Evolutionary conservation across 2,888 invertebrate species (phyloP), one percentile per base, ranked within the genome.

Genomic region (Ecliptopera silaceata): DNA sequence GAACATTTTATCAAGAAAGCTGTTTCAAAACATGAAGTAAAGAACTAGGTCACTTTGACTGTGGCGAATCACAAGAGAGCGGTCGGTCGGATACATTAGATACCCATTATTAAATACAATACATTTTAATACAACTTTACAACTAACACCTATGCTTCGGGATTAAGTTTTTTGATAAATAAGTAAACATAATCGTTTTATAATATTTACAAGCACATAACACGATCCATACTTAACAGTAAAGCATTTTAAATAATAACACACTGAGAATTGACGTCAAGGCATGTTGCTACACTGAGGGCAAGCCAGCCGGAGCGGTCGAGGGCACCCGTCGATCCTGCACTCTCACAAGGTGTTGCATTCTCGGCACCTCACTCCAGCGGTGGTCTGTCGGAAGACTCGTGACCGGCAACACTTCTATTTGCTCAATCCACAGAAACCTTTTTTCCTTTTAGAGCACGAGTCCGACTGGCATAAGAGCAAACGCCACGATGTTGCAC

Each of bases 201-300:
- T 83, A 84, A 88, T 91, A 91, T 91, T 88, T 91, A 91, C 91
- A 91, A 89, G 90, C 91, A 84, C 78, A 86, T 87, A 89, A 88
- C 86, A 84, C 81, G 82, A 86, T 84, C 77, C 82, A 77, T 84
- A 86, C 88, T 87, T 85, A 85, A 85, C 77, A 85, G 73, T 88
- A 82, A 90, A 91, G 90, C 90, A 81, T 88, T 82, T 87, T 90
- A 89, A 90, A 90, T 89, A 84, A 88, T 89, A 88, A 90, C 89
- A 90, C 90, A 90, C 90, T 89, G 90, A 91, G 90, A 91, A 88
- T 88, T 88, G 89, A 89, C 89, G 87, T 86, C 85, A 88, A 87
- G 88, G 89, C 88, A 82, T 84, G 84, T 84, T 77, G 88, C 88
- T 84, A 88, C 79, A 84, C 74, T 79, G 71, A 86, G 81, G 83